phyloP scores from a whole-genome alignment of 2,888 invertebrate genomes.

The Adelognathus sp. region DNA sequence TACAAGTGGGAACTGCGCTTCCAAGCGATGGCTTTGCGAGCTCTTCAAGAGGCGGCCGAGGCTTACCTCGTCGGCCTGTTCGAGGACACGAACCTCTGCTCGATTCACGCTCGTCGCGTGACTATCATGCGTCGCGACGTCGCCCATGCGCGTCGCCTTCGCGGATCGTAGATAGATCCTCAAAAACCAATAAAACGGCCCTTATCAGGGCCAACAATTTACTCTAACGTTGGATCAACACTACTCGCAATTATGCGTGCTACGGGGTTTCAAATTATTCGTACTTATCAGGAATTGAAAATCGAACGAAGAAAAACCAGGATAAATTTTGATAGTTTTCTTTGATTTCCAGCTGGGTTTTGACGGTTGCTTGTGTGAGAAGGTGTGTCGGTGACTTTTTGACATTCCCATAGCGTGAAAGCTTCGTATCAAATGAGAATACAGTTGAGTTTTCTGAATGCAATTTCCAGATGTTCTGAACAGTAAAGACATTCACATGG shows the following conservation, averaged over 20 bases:
- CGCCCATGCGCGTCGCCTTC: slow-evolving; percentile 56
- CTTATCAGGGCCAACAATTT: slow-evolving; percentile 61
- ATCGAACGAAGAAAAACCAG: too few species aligned
- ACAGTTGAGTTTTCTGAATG: too few species aligned
- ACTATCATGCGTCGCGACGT: slow-evolving; percentile 49
- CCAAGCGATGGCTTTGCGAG: slow-evolving; percentile 87
- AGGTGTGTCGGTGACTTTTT: too few species aligned
- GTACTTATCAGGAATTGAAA: too few species aligned
- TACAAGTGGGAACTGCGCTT: slow-evolving; percentile 87
- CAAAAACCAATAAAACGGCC: slow-evolving; percentile 67
- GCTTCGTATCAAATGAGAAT: too few species aligned
- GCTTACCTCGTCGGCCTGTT: slow-evolving; percentile 46
- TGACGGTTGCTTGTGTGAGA: too few species aligned
- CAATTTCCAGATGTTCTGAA: too few species aligned
- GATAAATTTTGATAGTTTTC: too few species aligned
- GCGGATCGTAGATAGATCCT: slow-evolving; percentile 81
- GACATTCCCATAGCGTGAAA: too few species aligned
- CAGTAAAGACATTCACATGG: too few species aligned
- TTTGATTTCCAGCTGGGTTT: too few species aligned
- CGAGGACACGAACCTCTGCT: slow-evolving; percentile 42
- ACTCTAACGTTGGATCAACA: not conserved
- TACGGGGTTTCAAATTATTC: too few species aligned
- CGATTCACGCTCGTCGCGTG: slow-evolving; percentile 47
- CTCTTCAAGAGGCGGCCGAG: slow-evolving; percentile 83
- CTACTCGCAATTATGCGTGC: not conserved